Base-by-base conservation (phyloP, 2,888 invertebrate species). In the Tachina lurida region DNA sequence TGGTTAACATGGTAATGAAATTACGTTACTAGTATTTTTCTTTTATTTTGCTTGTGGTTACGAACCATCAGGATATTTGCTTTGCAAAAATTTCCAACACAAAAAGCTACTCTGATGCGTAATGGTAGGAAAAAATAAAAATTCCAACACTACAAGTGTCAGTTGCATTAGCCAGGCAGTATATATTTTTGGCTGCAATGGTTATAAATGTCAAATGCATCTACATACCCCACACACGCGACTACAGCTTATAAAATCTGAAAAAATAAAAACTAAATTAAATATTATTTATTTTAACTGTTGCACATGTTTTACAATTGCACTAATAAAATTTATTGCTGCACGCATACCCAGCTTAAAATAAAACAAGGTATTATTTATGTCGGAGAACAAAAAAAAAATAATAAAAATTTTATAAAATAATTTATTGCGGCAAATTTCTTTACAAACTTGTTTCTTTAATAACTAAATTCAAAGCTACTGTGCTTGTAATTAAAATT, bases 141-240 rank as follows among this genome's bases (percentile, higher is more conserved):
- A 54, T 52, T 5, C 39, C 12, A 71, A 47, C 41, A 67, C 10
- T 56, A 39, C 63, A 82, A 76, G 41, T 77, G 82, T 65, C 82
- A 71, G 63, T 31, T 77, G 65, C 76, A 77, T 58, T 60, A 58
- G 43, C 13, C 71, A 65, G 47, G 43, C 71, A 60, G 15, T 43
- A 52, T 43, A 52, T 45, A 71, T 52, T 65, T 65, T 77, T 71
- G 71, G 63, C 77, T 63, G 45, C 22, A 82, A 70, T 82, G 75
- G 68, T 76, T 77, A 71, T 49, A 71, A 71, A 83, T 65, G 71
- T 77, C 76, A 83, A 71, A 71, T 83, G 71, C 82, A 71, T 65
- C 49, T 45, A 71, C 17, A 31, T 31, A 31, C 31, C 31, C 7
- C 0, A n/a, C 71, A 58, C 82, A 83, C 70, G 65, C 76, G 77